Percentiles rank a stretch among this genome's conserved stretches.
phyloP scores from a whole-genome alignment of 2,797 vertebrate genomes.

The Varecia variegata region DNA sequence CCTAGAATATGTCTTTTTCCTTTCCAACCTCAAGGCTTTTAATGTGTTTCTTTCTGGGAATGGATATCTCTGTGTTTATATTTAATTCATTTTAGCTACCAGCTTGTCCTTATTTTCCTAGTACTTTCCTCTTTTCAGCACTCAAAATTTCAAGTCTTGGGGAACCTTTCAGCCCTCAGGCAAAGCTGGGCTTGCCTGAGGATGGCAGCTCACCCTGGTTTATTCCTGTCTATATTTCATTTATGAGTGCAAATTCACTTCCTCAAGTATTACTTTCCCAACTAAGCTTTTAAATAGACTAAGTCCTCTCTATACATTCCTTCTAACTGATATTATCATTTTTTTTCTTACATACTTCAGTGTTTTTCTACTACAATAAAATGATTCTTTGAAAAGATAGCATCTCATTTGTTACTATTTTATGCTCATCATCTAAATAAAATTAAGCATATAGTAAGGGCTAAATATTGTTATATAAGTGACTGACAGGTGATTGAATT shows the following conservation, averaged over 20 bases:
- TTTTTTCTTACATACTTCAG: background rate
- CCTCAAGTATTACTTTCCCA: background rate
- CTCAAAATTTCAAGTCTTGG: background rate
- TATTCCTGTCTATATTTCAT: background rate
- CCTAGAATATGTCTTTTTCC: background rate
- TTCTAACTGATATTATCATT: background rate
- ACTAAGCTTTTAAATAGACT: background rate
- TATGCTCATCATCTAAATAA: background rate
- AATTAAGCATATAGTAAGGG: background rate
- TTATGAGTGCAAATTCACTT: background rate
- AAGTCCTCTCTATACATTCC: background rate
- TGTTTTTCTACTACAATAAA: background rate
- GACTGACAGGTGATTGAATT: background rate
- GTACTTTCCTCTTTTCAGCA: no score
- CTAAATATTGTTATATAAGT: background rate
- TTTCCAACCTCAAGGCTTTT: background rate
- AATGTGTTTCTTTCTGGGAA: background rate
- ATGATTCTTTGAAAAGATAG: background rate
- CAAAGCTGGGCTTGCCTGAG: no score
- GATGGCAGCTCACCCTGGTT: background rate
- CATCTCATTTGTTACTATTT: background rate
- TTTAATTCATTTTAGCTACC: background rate
- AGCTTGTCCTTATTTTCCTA: background rate
- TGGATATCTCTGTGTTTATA: background rate
- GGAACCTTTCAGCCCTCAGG: background rate